Conservation (phyloP, 2,888 invertebrate species). For the Stenodema calcarata region DNA sequence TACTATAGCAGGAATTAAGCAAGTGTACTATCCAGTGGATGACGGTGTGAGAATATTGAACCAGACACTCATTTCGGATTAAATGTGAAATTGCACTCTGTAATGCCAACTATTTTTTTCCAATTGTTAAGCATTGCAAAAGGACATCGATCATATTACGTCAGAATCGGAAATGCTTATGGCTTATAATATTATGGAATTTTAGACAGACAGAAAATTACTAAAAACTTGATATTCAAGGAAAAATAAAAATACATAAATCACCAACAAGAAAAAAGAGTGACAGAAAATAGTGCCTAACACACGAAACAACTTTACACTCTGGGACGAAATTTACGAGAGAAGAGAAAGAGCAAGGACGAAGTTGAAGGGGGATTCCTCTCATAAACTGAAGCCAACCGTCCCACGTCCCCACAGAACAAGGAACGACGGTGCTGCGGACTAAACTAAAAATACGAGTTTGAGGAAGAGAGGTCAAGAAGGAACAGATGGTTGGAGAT, state of each 20-base stretch:
- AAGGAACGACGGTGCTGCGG: background rate
- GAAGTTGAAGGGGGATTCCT: background rate
- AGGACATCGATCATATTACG: too few species aligned
- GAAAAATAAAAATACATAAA: background rate
- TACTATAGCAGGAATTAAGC: too few species aligned
- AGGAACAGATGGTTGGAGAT: background rate
- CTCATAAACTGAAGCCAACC: background rate
- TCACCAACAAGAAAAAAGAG: background rate
- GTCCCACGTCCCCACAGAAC: background rate
- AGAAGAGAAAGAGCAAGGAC: background rate
- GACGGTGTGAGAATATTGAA: too few species aligned
- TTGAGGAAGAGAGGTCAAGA: background rate
- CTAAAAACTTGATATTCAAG: background rate
- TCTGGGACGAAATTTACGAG: background rate
- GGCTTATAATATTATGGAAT: too few species aligned
- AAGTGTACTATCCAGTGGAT: too few species aligned
- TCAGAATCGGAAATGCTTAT: too few species aligned
- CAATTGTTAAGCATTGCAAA: too few species aligned
- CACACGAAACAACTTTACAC: background rate
- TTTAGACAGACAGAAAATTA: too few species aligned
- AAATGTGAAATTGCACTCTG: too few species aligned
- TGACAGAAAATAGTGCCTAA: too few species aligned
- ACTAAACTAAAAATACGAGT: constrained; percentile 5
- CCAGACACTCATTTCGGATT: too few species aligned
- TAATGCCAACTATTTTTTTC: too few species aligned